Base-by-base conservation (phyloP, 2,113 vertebrate species). In the Ia io region DNA sequence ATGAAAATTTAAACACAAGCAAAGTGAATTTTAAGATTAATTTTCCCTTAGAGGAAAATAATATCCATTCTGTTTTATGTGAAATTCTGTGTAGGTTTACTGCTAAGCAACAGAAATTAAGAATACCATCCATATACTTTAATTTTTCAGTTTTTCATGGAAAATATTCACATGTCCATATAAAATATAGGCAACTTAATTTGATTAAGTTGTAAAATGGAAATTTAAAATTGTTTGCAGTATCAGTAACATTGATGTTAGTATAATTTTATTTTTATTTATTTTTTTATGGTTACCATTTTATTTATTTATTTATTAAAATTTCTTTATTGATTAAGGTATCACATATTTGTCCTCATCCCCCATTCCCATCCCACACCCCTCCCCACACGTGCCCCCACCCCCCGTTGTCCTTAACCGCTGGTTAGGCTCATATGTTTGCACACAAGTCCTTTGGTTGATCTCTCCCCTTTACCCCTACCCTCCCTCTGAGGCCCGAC, bases 191-290 rank as follows among this genome's bases (percentile, higher is more conserved):
- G 37, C 85, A 96, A 40, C 65, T 92, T 88, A 32, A 0, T 94
- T 96, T 93, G 67, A 83, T 88, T 86, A 61, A 97, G 86, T 67
- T 74, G 35, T 92, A 73, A 94, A 96, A 88, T 53, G n/a, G 11
- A 59, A 92, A 88, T 59, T 92, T 93, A 78, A 86, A 95, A 69
- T 95, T 91, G 79, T 30, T 96, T 95, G 42, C 65, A 85, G 59
- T 11, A 17, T 94, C 67, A 44, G 35, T 89, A 92, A 53, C 61
- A 63, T 73, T 94, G 47, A 51, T 85, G 18, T 35, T 47, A 71
- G 63, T 9, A 17, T 89, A 44, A 79, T 85, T 88, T 80, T 40
- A 12, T n/a, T n/a, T n/a, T n/a, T n/a, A n/a, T n/a, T n/a, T n/a
- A n/a, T n/a, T n/a, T n/a, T n/a, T n/a, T n/a, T n/a, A n/a, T n/a